Evolutionary conservation across 2,113 vertebrate species (phyloP).

Genomic region (Gadus macrocephalus): DNA sequence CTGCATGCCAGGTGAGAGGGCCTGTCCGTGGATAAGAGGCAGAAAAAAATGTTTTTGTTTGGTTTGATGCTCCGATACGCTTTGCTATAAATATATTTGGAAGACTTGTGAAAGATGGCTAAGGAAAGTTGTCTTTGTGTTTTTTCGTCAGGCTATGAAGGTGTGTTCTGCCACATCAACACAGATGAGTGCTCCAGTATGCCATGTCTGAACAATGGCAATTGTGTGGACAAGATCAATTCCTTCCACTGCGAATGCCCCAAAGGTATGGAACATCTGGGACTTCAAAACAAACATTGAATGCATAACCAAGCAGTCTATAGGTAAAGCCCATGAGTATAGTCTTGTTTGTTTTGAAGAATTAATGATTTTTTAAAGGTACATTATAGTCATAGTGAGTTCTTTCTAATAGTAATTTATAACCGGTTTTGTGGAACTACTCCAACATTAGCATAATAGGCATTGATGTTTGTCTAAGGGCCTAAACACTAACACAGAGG

Average conservation of each 20-base stretch:
- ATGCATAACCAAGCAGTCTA: constrained; percentile 43
- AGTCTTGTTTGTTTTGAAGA: constrained; percentile 14
- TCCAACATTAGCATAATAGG: constrained; percentile 60
- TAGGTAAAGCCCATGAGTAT: constrained; percentile 15
- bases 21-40: neutral
- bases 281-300: too few relatives aligned
- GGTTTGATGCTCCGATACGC: too few relatives aligned
- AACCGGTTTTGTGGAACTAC: constrained; percentile 19
- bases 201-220: constrained; percentile 90
- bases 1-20: constrained; percentile 87
- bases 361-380: constrained; percentile 43
- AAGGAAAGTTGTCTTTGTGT: constrained; percentile 61
- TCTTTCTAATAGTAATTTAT: constrained; percentile 6
- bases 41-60: too few relatives aligned
- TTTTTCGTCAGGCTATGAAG: constrained; percentile 82
- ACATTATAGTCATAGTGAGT: too few relatives aligned
- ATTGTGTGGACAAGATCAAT: constrained; percentile 92
- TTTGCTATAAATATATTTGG: too few relatives aligned
- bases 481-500: constrained; percentile 70
- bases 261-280: constrained; percentile 71
- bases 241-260: constrained; percentile 91
- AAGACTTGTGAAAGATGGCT: too few relatives aligned
- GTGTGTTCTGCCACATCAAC: constrained; percentile 91
- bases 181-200: constrained; percentile 88
- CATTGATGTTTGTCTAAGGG: constrained; percentile 48